Base-by-base conservation (phyloP, 2,113 vertebrate species). In the Cathartes aura region DNA sequence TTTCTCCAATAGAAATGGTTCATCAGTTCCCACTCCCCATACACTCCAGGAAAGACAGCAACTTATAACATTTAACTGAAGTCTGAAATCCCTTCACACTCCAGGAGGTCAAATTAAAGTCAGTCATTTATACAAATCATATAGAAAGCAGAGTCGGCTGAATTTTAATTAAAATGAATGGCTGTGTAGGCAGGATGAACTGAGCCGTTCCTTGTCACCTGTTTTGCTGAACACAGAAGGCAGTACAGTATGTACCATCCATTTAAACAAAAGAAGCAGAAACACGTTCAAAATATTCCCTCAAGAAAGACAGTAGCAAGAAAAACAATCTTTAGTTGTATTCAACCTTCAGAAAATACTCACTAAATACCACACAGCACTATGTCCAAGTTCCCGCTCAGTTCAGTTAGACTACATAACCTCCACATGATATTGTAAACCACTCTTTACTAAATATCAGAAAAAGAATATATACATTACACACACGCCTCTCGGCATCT, bases 101-200 rank as follows among this genome's bases (percentile, higher is more conserved):
- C 76, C 82, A 91, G 91, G 92, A 94, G 95, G 95, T 94, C 94
- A 95, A 80, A 96, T 91, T 94, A 87, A 96, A 97, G 94, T 94
- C 96, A 93, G 70, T 80, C 96, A 97, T 92, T 97, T 92, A 91
- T 68, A 89, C 73, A 87, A 93, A 94, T 92, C 82, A 71, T 63
- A 95, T 21, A 86, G 89, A 93, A 92, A 84, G 94, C 72, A 93
- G 92, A n/a, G 74, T 55, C 12, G 32, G 91, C 48, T 96, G 97
- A 43, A 55, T 63, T 83, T 74, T 97, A 95, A 97, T 97, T n/a
- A 84, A 71, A 97, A 97, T 5, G 60, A 97, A 93, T 55, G 95
- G 93, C 80, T 88, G 91, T 22, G 93, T 70, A 83, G 92, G 96
- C 93, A 95, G 80, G 76, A 91, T 42, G 50, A 86, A 88, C 85